Conservation (phyloP, 2,797 vertebrate species). For the Takifugu rubripes region DNA sequence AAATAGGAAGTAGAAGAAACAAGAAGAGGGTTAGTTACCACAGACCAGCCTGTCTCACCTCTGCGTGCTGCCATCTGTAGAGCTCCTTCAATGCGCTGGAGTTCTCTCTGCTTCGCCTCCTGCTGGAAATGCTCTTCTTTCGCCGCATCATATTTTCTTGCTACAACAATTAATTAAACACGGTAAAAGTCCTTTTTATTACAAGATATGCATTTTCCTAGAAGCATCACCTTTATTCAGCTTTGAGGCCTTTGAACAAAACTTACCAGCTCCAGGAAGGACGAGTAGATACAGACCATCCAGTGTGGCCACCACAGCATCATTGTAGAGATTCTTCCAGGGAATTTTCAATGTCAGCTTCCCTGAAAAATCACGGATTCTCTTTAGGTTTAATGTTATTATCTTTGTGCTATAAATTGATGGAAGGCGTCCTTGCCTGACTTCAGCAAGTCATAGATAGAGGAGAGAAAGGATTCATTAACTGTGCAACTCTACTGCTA, state of each 20-base stretch:
- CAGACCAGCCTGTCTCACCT: constrained; percentile 73
- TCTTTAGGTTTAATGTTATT: not conserved
- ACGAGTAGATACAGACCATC: constrained; percentile 92
- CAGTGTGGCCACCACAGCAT: constrained; percentile 90
- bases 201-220: no score
- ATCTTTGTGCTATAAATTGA: no score
- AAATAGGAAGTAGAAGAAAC: not conserved
- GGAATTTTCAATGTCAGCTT: constrained; percentile 96
- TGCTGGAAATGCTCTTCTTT: constrained; percentile 90
- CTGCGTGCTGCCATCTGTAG: constrained; percentile 83
- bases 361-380: constrained; percentile 65
- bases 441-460: no score
- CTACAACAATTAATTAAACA: constrained; percentile 60
- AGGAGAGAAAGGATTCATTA: no score
- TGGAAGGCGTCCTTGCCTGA: no score
- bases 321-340: constrained; percentile 97
- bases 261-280: constrained; percentile 94
- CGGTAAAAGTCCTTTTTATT: not conserved
- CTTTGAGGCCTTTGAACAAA: not conserved
- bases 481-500: no score
- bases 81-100: constrained; percentile 90
- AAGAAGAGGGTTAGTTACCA: not conserved
- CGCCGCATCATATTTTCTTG: constrained; percentile 88
- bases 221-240: no score
- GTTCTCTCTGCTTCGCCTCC: constrained; percentile 89